phyloP scores from a whole-genome alignment of 2,113 vertebrate genomes.

The Myocastor coypus region DNA sequence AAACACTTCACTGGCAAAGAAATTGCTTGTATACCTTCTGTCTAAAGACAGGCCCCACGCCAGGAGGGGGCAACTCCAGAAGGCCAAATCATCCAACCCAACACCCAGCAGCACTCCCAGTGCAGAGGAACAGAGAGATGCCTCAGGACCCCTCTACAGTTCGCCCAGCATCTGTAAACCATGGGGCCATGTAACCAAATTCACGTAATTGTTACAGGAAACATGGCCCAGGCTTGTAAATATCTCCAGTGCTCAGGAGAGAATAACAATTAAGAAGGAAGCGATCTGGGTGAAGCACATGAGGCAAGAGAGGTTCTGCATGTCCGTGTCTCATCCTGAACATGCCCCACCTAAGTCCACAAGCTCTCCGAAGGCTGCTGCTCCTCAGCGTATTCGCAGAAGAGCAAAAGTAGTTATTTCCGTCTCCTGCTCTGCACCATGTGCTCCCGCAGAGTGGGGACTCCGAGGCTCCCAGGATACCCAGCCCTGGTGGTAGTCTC shows the following conservation, averaged over 20 bases:
- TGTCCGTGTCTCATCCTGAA: background rate
- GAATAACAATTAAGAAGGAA: background rate
- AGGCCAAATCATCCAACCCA: background rate
- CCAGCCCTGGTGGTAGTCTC: rapidly evolving
- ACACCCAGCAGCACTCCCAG: background rate
- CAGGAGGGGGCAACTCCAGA: background rate
- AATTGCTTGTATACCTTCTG: background rate
- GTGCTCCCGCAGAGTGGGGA: rapidly evolving
- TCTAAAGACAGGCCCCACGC: background rate
- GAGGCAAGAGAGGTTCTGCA: background rate
- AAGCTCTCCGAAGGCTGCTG: background rate
- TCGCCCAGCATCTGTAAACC: conserved; percentile 33
- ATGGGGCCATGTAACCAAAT: conserved; percentile 49
- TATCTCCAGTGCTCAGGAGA: conserved; percentile 6
- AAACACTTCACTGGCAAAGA: background rate
- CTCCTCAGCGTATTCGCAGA: background rate
- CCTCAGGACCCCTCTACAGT: background rate
- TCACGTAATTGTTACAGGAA: conserved; percentile 57
- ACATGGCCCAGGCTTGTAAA: conserved; percentile 57
- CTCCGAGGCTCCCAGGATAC: too few species aligned
- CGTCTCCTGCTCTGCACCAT: rapidly evolving
- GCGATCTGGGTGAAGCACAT: rapidly evolving
- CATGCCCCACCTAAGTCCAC: rapidly evolving
- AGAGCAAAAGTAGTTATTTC: background rate
- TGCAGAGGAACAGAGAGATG: background rate